Percentiles rank a stretch among this genome's conserved stretches.
These are phyloP conservation scores for Bradypodion ventrale DNA, from an alignment of 2,797 vertebrate species.

Conservation along the genomic window DNA sequence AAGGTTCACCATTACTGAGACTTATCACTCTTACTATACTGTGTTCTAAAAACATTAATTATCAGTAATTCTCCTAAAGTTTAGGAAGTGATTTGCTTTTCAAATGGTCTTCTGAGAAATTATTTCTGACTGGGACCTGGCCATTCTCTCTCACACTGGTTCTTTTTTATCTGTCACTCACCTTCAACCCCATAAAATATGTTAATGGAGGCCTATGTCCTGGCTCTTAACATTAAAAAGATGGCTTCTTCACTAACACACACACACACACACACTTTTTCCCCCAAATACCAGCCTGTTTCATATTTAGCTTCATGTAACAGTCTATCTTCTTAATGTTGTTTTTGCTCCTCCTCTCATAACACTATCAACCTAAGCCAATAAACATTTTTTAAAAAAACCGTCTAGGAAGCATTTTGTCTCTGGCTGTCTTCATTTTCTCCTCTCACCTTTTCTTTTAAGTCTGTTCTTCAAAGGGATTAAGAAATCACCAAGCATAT, in stretches of 20 bases:
- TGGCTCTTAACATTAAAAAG: slow-evolving; percentile 40
- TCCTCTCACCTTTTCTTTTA: slow-evolving; percentile 33
- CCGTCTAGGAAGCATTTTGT: slow-evolving; percentile 41
- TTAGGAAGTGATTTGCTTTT: slow-evolving; percentile 27
- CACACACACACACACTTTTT: slow-evolving; percentile 42
- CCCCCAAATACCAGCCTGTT: slow-evolving; percentile 48
- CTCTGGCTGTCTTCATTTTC: slow-evolving; percentile 31
- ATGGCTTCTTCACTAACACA: slow-evolving; percentile 43
- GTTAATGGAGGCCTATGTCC: slow-evolving; percentile 37
- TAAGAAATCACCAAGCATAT: slow-evolving; percentile 9
- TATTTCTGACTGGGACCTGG: slow-evolving; percentile 41
- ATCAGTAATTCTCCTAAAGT: slow-evolving; percentile 22
- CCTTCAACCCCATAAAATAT: slow-evolving; percentile 52
- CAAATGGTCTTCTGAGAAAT: slow-evolving; percentile 29
- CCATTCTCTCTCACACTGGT: slow-evolving; percentile 29
- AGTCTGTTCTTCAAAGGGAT: slow-evolving; percentile 29
- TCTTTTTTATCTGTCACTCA: slow-evolving; percentile 27
- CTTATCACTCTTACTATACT: not conserved
- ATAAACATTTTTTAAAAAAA: slow-evolving; percentile 54
- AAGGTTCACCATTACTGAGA: too few species aligned
- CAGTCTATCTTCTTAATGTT: slow-evolving; percentile 50
- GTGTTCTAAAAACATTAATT: slow-evolving; percentile 13
- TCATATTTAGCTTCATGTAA: slow-evolving; percentile 44
- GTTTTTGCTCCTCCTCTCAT: slow-evolving; percentile 40
- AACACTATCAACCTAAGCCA: slow-evolving; percentile 37